Evolutionary conservation across 2,888 invertebrate species (phyloP), one percentile per base, ranked within the genome.

Genomic region (Pyrrhosoma nymphula): DNA sequence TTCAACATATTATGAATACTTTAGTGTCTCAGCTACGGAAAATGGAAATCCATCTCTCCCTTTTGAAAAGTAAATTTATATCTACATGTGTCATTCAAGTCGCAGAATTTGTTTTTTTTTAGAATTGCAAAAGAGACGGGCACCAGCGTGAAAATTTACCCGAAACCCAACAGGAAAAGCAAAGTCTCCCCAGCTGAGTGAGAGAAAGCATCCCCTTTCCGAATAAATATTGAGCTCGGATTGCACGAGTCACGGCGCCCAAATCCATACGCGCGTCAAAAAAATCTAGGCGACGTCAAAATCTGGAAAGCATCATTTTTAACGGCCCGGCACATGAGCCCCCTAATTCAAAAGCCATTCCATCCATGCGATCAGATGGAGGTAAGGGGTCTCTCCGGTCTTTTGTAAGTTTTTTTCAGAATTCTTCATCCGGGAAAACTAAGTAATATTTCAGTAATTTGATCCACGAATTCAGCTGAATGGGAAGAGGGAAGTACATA

Each of bases 251-350:
- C 91, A 63, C 39, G 55, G 55, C 55, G n/a, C 60, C 39, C 60
- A 91, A 91, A 91, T 39, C 91, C 63, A 63, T 39, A 63, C 91
- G 91, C 26, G 4, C 75, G 93, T 93, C 93, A 93, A 93, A 47
- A 93, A 55, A 93, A 69, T 75, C 93, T 69, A 55, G 16, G 75
- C 69, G 93, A 55, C 93, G 75, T 91, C 91, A 63, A 91, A 91
- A 91, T 47, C 75, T 26, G 75, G 69, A 63, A 56, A 26, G 93
- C 93, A 63, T 91, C 91, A 91, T 91, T 93, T 69, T 63, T 47
- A 93, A 75, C 69, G 93, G n/a, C 26, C 26, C n/a, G 47, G 20
- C 63, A 26, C 91, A 47, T 23, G 39, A 39, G 26, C 63, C 0
- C 82, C 91, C 14, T 47, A 91, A 91, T 63, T 91, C 63, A 91